phyloP scores from a whole-genome alignment of 2,888 invertebrate species.

The Pyrrhosoma nymphula region DNA sequence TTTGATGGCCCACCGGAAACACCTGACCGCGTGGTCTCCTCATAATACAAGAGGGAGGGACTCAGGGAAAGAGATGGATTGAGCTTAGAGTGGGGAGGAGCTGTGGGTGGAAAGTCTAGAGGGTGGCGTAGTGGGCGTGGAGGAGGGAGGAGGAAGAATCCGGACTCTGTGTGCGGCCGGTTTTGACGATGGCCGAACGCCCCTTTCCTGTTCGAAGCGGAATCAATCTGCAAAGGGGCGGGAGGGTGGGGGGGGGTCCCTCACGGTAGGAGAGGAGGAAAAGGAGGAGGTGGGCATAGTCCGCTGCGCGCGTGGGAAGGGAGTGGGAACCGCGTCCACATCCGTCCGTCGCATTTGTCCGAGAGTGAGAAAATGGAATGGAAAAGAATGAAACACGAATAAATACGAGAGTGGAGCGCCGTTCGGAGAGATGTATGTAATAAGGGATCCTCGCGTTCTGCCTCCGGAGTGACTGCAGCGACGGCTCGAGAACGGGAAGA shows the following conservation, averaged over 20 bases:
- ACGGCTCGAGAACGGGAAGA: no score
- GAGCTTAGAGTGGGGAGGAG: no score
- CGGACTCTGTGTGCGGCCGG: not conserved
- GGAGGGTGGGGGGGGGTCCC: not conserved
- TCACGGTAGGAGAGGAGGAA: not conserved
- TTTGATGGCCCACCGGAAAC: no score
- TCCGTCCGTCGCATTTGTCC: constrained; percentile 35
- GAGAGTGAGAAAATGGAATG: constrained; percentile 1
- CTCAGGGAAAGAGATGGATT: no score
- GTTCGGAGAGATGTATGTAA: not conserved
- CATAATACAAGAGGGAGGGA: no score
- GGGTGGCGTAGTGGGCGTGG: not conserved
- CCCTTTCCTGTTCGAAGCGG: constrained; percentile 43
- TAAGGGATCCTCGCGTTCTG: not conserved
- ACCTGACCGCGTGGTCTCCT: no score
- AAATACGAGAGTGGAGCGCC: not conserved
- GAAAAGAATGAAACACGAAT: not conserved
- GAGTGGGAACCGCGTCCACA: not conserved
- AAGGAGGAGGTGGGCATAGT: not conserved
- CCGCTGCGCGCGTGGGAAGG: no score
- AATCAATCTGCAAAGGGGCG: constrained; percentile 27
- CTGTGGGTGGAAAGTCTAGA: not conserved
- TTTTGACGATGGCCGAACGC: constrained; percentile 17
- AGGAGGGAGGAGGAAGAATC: not conserved
- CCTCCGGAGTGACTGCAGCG: not conserved